A percentile compares a stretch with the other conserved stretches of the same genome.
Conservation (phyloP, 2,888 invertebrate genomes). For the Ophion costatus region DNA sequence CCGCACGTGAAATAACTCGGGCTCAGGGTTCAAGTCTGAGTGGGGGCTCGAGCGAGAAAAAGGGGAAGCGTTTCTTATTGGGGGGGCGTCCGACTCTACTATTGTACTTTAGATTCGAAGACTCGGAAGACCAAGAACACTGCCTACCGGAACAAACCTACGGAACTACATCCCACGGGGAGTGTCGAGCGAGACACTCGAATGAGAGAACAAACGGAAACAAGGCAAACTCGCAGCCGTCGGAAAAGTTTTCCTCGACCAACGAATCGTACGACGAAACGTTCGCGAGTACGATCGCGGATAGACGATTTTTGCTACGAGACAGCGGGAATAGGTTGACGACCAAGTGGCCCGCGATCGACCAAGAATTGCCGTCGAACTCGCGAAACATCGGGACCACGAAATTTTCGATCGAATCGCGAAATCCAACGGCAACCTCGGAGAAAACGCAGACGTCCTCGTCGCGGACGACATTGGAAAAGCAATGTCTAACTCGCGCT, state of each 20-base stretch:
- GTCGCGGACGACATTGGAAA: not conserved
- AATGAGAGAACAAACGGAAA: not conserved
- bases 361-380: not conserved
- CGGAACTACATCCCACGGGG: constrained; percentile 39
- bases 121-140: constrained; percentile 28
- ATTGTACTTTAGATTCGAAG: constrained; percentile 19
- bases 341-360: constrained; percentile 8
- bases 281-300: not conserved
- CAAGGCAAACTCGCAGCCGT: not conserved
- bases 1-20: too few species aligned
- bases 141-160: constrained; percentile 52
- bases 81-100: too few species aligned
- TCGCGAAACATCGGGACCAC: not conserved
- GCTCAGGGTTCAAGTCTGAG: too few species aligned
- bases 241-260: constrained; percentile 17
- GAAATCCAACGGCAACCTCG: not conserved
- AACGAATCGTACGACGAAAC: constrained; percentile 33
- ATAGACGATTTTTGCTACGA: constrained; percentile 13
- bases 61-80: too few species aligned
- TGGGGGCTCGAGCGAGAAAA: too few species aligned
- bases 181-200: constrained; percentile 1
- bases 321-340: constrained; percentile 10
- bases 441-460: constrained; percentile 9
- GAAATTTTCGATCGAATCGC: not conserved
- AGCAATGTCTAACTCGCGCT: not conserved